Base-by-base conservation (phyloP, 2,113 vertebrate species). In the Varanus salvator region DNA sequence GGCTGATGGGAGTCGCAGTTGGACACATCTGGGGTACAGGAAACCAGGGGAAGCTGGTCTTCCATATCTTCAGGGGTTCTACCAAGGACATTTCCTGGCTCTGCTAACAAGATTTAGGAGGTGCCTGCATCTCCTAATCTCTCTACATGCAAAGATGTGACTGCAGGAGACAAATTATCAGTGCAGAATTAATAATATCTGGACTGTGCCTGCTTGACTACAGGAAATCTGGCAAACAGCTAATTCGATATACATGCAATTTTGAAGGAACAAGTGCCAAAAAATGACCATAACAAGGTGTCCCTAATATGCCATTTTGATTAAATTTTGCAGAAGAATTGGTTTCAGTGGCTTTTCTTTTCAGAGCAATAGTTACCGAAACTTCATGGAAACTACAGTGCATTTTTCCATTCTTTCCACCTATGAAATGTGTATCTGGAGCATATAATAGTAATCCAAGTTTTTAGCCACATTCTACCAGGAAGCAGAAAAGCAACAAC, bases 401-500 rank as follows among this genome's bases (percentile, higher is more conserved):
- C 25, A 74, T 89, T 31, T 83, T 90, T 31, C 31, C 4, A 17
- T 75, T 44, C 34, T 29, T 44, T 72, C 91, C 29, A 71, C 86
- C 82, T 57, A 27, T 15, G 21, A 27, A 50, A 38, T 71, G 25
- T 8, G 12, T 82, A 54, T 77, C 52, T 21, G 44, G 31, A 5
- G 12, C 60, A 68, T 93, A 2, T 38, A 90, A 77, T 88, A 92
- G 66, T 23, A 94, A 84, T 89, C 57, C 27, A 92, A 44, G 86
- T 84, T 72, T 92, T 0, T 0, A 77, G 68, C 85, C 57, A 89
- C 50, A 93, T 89, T 94, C 87, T 85, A n/a, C 31, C n/a, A 93
- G 95, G 91, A 74, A 60, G 50, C 68, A 57, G 54, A 57, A 64
- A 76, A 77, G 44, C 50, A 17, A 77, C 94, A 95, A 50, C 17